phyloP scores from a whole-genome alignment of 2,888 invertebrate species.

The Odontocolon sp. region DNA sequence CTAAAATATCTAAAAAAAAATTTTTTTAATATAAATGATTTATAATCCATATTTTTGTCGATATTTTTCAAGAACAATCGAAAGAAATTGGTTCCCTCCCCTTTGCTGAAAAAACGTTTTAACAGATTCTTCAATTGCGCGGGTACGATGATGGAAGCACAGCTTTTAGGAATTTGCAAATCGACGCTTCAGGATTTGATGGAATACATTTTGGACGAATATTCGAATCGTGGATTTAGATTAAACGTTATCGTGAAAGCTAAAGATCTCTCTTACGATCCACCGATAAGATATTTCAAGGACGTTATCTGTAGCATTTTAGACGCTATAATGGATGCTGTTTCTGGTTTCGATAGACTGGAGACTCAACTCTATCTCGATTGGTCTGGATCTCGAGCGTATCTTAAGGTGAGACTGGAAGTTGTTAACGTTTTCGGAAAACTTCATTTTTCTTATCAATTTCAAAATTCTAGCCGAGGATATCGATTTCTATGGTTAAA shows the following conservation, averaged over 20 bases:
- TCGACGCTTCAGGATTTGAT: conserved; percentile 91
- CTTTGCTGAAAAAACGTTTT: conserved; percentile 86
- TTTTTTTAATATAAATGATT: no score
- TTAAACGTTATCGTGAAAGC: conserved; percentile 84
- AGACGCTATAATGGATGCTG: conserved; percentile 88
- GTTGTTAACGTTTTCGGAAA: no score
- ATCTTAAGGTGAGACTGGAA: conserved; percentile 72
- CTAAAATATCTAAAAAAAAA: no score
- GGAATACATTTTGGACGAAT: conserved; percentile 88
- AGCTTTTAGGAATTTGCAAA: conserved; percentile 90
- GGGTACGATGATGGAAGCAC: conserved; percentile 93
- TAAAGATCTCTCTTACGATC: conserved; percentile 87
- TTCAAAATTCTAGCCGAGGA: conserved; percentile 85
- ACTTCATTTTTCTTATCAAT: conserved; percentile 30
- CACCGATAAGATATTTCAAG: conserved; percentile 88
- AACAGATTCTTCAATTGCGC: conserved; percentile 92
- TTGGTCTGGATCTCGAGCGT: conserved; percentile 73
- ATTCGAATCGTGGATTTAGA: conserved; percentile 86
- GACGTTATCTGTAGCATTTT: conserved; percentile 87
- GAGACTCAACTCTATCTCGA: conserved; percentile 91
- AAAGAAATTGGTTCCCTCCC: conserved; percentile 87
- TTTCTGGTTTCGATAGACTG: conserved; percentile 88
- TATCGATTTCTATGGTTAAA: conserved; percentile 87
- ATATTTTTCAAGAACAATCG: conserved; percentile 84
- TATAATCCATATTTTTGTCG: conserved; percentile 20